Evolutionary conservation across 2,797 vertebrate genomes (phyloP), one percentile per base, ranked within the genome.

Genomic region (Cheirogaleus major): DNA sequence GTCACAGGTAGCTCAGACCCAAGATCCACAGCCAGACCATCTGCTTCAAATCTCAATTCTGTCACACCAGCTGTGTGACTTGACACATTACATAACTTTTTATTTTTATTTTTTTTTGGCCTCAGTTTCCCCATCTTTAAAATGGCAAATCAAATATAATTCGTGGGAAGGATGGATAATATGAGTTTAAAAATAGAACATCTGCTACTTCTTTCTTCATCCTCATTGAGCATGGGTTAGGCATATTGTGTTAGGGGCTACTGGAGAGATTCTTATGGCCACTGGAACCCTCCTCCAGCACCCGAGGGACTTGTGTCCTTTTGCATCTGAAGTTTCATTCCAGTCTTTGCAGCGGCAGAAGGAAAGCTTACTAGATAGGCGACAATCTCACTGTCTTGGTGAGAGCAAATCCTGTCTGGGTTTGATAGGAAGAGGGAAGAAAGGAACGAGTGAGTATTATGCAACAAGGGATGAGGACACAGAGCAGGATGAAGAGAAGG

Each of bases 341-440:
- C 50, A 89, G 55, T 48, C 48, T 65, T 79, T 69, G 25, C 48
- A 25, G 35, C 27, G 17, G 35, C 73, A 38, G 30, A 94, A 48
- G 48, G 23, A 85, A 81, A 90, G 17, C 55, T 48, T 45, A 59
- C 76, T 22, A 89, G 38, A 50, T 69, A 43, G 32, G 67, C 1
- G 7, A 86, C 67, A 11, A 59, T 52, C 52, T 83, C 57, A 32
- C 41, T 69, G 4, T 43, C 55, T 70, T 52, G 3, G 72, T 12
- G 8, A 63, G 15, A 81, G 70, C 20, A 85, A 94, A 81, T 48
- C 48, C 27, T 52, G 25, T 25, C 22, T 70, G 50, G 18, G 73
- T 76, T 93, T 90, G 27, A 72, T 90, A 65, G 38, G 41, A 81
- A 86, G 27, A 61, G 69, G 23, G 17, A 92, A 91, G 81, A 89